Percentiles rank a stretch among this genome's conserved stretches.
Evolutionary conservation across 2,113 vertebrate species (phyloP).

Genomic region (Cathartes aura): DNA sequence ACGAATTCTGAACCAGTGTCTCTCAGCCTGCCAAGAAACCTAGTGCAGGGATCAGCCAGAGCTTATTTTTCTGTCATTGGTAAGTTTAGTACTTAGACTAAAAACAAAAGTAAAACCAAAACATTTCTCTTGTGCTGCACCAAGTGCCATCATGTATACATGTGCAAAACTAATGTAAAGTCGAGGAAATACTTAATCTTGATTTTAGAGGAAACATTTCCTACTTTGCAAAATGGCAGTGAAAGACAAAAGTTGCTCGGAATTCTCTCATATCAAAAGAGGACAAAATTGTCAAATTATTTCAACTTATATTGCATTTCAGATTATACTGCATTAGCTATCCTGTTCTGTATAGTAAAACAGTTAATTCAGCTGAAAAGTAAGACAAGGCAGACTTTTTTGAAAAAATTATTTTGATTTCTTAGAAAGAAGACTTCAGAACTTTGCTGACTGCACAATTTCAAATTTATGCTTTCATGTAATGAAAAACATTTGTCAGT

Average conservation of each 20-base stretch:
- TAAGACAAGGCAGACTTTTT: neutral
- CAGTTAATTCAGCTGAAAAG: neutral
- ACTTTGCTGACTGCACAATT: neutral
- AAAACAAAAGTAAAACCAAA: neutral
- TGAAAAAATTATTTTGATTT: neutral
- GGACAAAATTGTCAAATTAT: neutral
- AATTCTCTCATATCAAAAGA: neutral
- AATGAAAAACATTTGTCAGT: neutral
- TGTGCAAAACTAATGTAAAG: neutral
- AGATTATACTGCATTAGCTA: neutral
- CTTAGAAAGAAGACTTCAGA: neutral
- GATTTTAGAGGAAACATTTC: neutral
- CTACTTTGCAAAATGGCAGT: neutral
- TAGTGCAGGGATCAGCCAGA: conserved; percentile 67
- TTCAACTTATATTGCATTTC: neutral
- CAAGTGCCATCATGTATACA: neutral
- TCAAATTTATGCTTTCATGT: neutral
- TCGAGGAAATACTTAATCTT: neutral
- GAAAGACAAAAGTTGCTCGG: neutral
- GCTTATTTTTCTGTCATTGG: conserved; percentile 67
- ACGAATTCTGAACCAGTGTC: neutral
- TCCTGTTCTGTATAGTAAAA: neutral
- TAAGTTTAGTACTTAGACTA: conserved; percentile 32
- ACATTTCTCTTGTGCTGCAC: neutral
- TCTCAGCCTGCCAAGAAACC: conserved; percentile 49